Evolutionary conservation across 2,113 vertebrate genomes (phyloP).

Genomic region (Crotalus viridis): DNA sequence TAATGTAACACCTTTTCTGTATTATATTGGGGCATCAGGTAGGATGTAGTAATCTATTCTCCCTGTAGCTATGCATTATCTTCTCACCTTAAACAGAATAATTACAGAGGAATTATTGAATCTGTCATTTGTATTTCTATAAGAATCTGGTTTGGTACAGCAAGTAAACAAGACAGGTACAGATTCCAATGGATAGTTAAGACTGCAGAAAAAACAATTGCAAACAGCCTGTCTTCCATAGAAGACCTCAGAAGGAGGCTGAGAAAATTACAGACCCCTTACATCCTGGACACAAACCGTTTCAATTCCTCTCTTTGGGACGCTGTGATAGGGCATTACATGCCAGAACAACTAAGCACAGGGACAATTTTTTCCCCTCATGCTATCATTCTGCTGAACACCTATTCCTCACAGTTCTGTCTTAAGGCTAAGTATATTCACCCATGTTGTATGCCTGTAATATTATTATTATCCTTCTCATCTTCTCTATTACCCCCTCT

Average conservation of each 20-base stretch:
- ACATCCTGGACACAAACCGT: not conserved
- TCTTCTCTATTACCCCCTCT: not conserved
- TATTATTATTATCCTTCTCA: not conserved
- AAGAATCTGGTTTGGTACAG: not conserved
- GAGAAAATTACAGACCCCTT: not conserved
- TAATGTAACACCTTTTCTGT: not conserved
- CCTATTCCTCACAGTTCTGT: not conserved
- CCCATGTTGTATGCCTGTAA: not conserved
- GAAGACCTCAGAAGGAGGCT: not conserved
- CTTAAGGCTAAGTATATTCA: not conserved
- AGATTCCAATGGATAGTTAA: not conserved
- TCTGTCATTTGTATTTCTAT: not conserved
- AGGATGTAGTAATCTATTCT: not conserved
- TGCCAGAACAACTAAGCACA: not conserved
- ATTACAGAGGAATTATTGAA: not conserved
- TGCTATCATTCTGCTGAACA: not conserved
- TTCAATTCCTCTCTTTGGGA: not conserved
- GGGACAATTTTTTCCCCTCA: not conserved
- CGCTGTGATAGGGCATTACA: not conserved
- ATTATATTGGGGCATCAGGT: not conserved
- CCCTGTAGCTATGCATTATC: not conserved
- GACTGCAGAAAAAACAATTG: not conserved
- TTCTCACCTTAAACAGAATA: not conserved
- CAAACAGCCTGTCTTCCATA: not conserved
- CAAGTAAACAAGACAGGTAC: not conserved